Conservation (phyloP, 2,113 vertebrate species). For the Sylvia atricapilla region DNA sequence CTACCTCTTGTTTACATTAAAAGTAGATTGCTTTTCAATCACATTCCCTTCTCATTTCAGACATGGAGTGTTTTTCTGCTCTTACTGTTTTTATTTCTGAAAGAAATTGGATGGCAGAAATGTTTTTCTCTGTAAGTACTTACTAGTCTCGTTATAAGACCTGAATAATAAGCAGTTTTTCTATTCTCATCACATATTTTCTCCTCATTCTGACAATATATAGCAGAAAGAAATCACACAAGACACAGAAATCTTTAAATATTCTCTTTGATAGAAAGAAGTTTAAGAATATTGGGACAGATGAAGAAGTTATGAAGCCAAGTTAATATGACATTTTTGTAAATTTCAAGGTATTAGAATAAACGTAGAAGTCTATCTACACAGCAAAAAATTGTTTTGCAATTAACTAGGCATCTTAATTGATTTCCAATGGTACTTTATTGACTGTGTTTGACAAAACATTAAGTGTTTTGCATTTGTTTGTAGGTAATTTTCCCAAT, state of each 20-base stretch:
- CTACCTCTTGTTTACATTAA: neutral
- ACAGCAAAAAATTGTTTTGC: neutral
- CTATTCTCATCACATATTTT: neutral
- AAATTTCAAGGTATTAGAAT: neutral
- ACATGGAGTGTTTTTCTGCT: neutral
- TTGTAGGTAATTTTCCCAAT: neutral
- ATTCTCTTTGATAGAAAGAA: conserved; percentile 20
- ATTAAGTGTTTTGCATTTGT: neutral
- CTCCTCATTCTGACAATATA: neutral
- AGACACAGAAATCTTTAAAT: neutral
- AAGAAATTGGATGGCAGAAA: neutral
- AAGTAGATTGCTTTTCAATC: neutral
- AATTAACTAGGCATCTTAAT: neutral
- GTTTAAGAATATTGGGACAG: neutral
- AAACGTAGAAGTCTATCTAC: neutral
- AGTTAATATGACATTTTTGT: neutral
- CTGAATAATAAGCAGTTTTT: neutral
- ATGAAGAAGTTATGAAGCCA: neutral
- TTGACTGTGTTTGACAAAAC: neutral
- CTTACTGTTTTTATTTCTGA: neutral
- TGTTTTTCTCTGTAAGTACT: neutral
- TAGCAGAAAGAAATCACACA: neutral
- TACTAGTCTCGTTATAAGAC: neutral
- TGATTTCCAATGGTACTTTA: neutral
- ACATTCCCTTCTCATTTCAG: neutral